Evolutionary conservation across 2,113 vertebrate species (phyloP).

Genomic region (Oryctolagus cuniculus): DNA sequence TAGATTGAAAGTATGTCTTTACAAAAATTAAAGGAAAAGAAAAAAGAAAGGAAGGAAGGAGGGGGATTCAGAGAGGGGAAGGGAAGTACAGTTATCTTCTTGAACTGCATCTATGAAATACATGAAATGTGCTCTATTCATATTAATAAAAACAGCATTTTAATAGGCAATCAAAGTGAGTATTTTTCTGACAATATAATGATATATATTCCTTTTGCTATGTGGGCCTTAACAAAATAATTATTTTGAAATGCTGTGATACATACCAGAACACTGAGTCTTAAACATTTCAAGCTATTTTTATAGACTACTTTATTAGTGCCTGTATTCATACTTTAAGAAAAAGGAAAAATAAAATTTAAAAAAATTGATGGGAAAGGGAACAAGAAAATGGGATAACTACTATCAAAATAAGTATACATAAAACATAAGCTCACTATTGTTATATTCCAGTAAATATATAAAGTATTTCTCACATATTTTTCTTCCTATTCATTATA

Average conservation of each 20-base stretch:
- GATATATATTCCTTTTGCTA: neutral
- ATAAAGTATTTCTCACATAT: neutral
- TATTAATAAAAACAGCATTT: neutral
- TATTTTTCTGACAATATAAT: slow-evolving; percentile 4
- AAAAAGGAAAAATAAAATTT: neutral
- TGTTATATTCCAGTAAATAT: neutral
- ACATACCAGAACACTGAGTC: neutral
- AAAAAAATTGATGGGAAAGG: neutral
- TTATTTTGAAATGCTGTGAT: slow-evolving; percentile 2
- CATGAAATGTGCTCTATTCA: no score
- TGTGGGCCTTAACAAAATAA: neutral
- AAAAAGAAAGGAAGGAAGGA: no score
- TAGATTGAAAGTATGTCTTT: no score
- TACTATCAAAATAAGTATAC: neutral
- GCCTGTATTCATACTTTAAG: neutral
- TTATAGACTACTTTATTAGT: neutral
- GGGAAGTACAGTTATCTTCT: no score
- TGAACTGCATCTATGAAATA: no score
- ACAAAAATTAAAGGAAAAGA: no score
- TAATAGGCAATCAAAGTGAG: neutral
- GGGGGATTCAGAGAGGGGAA: no score
- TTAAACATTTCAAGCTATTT: neutral
- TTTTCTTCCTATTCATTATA: neutral
- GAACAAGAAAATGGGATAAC: neutral
- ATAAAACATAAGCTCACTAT: neutral